phyloP scores from a whole-genome alignment of 2,797 vertebrate species.

The Pygocentrus nattereri region DNA sequence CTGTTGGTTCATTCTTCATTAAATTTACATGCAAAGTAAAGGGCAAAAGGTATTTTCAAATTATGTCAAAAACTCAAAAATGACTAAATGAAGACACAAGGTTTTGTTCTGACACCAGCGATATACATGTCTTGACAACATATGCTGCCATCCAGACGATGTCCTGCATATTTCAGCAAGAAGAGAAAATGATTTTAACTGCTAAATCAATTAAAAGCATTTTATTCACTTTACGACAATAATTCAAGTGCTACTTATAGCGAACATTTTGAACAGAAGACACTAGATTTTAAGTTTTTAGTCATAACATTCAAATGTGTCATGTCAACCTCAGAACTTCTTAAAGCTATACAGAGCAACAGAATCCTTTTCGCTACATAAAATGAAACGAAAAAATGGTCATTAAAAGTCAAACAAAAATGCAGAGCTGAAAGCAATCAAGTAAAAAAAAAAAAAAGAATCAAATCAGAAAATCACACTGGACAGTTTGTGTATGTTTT shows the following conservation, averaged over 20 bases:
- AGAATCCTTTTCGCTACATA: background rate
- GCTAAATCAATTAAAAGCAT: background rate
- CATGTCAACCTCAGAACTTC: too few species aligned
- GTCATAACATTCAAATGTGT: background rate
- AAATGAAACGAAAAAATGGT: background rate
- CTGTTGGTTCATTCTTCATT: too few species aligned
- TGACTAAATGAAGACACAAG: too few species aligned
- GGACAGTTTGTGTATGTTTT: background rate
- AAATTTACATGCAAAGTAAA: too few species aligned
- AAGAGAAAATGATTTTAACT: too few species aligned
- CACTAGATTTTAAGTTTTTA: background rate
- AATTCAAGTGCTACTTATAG: background rate
- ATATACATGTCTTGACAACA: too few species aligned
- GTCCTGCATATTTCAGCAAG: too few species aligned
- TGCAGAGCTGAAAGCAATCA: conserved; percentile 5
- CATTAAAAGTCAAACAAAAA: background rate
- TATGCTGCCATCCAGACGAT: too few species aligned
- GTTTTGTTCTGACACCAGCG: too few species aligned
- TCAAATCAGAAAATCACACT: background rate
- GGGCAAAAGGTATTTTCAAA: too few species aligned
- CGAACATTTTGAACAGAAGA: background rate
- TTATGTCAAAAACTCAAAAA: too few species aligned
- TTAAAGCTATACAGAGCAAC: background rate
- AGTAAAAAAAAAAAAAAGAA: background rate
- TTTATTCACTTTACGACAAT: background rate